Percentiles rank a stretch among this genome's conserved stretches.
Conservation (phyloP, 1,140 invertebrate species). For the Ruditapes philippinarum region DNA sequence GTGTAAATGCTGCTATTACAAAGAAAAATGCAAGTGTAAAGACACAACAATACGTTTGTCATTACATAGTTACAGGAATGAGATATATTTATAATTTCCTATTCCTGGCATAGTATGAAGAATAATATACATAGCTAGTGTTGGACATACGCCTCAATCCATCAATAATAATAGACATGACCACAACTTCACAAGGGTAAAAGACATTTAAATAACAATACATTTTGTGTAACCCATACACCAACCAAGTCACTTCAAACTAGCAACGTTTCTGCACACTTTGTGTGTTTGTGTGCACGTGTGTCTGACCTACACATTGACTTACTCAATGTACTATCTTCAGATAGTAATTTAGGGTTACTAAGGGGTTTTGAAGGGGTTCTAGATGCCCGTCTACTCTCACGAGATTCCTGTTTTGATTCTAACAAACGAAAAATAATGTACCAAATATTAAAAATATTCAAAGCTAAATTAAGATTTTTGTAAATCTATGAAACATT, state of each 20-base stretch:
- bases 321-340: constrained; percentile 66
- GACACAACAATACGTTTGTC: too few relatives aligned
- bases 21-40: too few relatives aligned
- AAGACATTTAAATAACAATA: neutral
- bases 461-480: too few relatives aligned
- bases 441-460: neutral
- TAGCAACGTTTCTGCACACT: neutral
- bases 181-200: neutral
- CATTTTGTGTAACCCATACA: neutral
- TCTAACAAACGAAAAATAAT: constrained; percentile 33
- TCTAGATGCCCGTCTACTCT: constrained; percentile 26
- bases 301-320: neutral
- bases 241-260: constrained; percentile 22
- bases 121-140: too few relatives aligned
- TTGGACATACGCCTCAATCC: too few relatives aligned
- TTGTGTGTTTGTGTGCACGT: neutral
- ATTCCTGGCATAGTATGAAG: too few relatives aligned
- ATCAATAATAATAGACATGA: too few relatives aligned
- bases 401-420: constrained; percentile 32
- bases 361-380: constrained; percentile 30
- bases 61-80: too few relatives aligned
- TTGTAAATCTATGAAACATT: too few relatives aligned
- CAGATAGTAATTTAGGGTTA: constrained; percentile 44
- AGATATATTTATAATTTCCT: too few relatives aligned
- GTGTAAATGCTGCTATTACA: too few relatives aligned